Evolutionary conservation across 1,140 invertebrate genomes (phyloP).

Genomic region (Chironomus tepperi): DNA sequence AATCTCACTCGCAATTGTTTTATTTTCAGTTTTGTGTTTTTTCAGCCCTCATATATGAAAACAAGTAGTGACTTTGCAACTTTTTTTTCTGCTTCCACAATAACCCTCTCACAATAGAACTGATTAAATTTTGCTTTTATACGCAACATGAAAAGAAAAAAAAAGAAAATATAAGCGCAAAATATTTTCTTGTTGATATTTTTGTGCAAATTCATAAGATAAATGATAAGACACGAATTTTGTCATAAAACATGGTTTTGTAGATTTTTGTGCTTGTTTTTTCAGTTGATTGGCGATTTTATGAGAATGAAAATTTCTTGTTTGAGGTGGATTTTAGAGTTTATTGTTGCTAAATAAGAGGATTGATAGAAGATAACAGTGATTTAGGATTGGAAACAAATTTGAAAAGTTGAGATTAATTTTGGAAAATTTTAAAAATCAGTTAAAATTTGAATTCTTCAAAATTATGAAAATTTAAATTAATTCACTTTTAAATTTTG

Average conservation of each 20-base stretch:
- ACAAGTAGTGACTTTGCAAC: conserved; percentile 1
- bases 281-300: not conserved
- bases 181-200: not conserved
- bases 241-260: not conserved
- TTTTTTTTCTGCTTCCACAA: no score
- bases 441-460: no score
- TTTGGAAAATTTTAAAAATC: no score
- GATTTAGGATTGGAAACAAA: no score
- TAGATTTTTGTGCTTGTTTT: not conserved
- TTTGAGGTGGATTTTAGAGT: not conserved
- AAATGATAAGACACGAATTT: conserved; percentile 8
- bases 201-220: conserved; percentile 1
- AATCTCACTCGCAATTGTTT: not conserved
- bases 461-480: no score
- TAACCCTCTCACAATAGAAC: not conserved
- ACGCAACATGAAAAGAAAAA: not conserved
- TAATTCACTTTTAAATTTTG: no score
- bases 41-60: not conserved
- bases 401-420: no score
- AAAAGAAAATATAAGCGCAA: not conserved
- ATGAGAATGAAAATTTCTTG: not conserved
- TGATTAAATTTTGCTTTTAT: not conserved
- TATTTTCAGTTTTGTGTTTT: not conserved
- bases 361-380: no score
- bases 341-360: no score